A percentile compares a stretch with the other conserved stretches of the same genome.
Conservation (phyloP, 2,113 vertebrate species). For the Shinisaurus crocodilurus region DNA sequence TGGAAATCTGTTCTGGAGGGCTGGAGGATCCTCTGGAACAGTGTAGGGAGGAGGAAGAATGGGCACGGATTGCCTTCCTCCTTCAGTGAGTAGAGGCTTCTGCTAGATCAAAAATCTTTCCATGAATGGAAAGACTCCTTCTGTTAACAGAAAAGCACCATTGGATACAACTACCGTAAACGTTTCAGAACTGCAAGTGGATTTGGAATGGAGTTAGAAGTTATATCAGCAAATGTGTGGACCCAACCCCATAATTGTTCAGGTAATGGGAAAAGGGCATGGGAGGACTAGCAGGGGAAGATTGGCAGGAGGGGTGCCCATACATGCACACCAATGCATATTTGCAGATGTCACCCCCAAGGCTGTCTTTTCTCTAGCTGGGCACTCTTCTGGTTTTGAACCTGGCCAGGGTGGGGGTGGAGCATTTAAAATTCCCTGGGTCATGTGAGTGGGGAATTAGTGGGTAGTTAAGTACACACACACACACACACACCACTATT, state of each 20-base stretch:
- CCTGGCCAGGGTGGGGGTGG: background rate
- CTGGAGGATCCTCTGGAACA: background rate
- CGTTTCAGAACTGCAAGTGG: background rate
- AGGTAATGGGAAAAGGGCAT: background rate
- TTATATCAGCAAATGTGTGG: background rate
- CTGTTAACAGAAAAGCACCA: background rate
- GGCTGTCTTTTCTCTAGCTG: background rate
- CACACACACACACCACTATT: too few species aligned
- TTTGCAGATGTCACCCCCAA: background rate
- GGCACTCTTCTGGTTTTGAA: background rate
- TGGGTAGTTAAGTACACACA: background rate
- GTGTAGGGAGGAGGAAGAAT: background rate
- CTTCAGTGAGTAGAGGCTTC: background rate
- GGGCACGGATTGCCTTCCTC: too few species aligned
- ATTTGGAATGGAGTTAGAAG: background rate
- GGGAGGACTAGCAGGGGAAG: background rate
- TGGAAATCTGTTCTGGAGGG: too few species aligned
- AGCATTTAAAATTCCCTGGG: background rate
- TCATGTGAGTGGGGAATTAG: background rate
- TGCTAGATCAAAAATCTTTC: background rate
- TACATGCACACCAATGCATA: background rate
- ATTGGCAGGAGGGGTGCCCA: background rate
- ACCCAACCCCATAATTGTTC: background rate
- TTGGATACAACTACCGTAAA: background rate
- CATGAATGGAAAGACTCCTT: background rate